These are phyloP conservation scores for Mythimna lalbum DNA, from an alignment of 2,888 invertebrate species.

Conservation along the genomic window DNA sequence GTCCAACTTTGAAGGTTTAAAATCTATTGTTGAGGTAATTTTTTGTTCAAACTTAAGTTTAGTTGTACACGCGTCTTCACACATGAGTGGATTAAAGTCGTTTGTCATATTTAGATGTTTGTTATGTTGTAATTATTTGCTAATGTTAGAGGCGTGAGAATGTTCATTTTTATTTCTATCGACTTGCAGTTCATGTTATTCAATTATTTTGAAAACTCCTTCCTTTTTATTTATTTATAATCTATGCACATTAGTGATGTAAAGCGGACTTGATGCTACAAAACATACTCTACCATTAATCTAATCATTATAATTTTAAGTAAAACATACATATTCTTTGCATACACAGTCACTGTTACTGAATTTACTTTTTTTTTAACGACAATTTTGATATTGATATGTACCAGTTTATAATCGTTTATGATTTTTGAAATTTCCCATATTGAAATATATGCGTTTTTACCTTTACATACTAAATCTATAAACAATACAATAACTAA, in stretches of 20 bases:
- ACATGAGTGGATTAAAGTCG: conserved; percentile 85
- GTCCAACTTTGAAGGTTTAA: conserved; percentile 10
- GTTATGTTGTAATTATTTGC: conserved; percentile 82
- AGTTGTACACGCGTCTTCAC: conserved; percentile 81
- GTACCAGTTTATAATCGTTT: no score
- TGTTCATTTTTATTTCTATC: conserved; percentile 37
- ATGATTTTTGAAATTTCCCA: no score
- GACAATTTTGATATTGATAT: no score
- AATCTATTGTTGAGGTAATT: conserved; percentile 45
- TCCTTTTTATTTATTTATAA: no score
- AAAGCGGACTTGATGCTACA: no score
- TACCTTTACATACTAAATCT: not conserved
- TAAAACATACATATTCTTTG: no score
- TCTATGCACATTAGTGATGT: no score
- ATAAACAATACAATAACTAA: not conserved
- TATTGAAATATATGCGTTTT: no score
- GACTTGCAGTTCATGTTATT: conserved; percentile 4
- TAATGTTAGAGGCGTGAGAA: conserved; percentile 84
- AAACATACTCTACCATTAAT: no score
- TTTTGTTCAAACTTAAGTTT: conserved; percentile 70
- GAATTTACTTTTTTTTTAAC: no score
- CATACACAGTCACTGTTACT: no score
- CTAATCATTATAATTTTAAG: no score
- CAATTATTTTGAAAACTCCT: conserved; percentile 8
- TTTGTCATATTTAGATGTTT: conserved; percentile 87